phyloP scores from a whole-genome alignment of 2,113 vertebrate genomes.

The Nesospiza acunhae region DNA sequence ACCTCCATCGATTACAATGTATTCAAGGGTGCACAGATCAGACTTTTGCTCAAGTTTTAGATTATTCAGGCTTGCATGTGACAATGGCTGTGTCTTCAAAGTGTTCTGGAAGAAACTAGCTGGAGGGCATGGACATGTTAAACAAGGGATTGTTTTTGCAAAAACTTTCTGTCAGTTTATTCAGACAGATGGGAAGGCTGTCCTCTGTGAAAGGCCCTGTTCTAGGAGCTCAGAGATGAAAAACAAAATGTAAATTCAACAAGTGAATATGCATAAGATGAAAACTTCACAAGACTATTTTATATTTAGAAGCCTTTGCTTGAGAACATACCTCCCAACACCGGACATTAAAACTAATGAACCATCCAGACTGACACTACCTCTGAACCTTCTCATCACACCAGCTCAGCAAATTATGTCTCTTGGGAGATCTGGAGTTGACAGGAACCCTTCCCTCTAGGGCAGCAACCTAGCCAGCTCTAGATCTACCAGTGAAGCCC shows the following conservation, averaged over 20 bases:
- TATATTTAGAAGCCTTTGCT: conserved; percentile 61
- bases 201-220: not conserved
- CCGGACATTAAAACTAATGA: conserved; percentile 41
- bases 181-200: conserved; percentile 48
- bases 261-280: conserved; percentile 68
- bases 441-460: not conserved
- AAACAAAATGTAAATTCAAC: conserved; percentile 73
- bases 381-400: conserved; percentile 5
- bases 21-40: not conserved
- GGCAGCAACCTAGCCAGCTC: not conserved
- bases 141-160: not conserved
- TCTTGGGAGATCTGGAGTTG: not conserved
- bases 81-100: not conserved
- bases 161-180: not conserved
- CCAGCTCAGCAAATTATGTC: not conserved
- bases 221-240: conserved; percentile 49
- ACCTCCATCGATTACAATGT: not conserved
- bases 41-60: not conserved
- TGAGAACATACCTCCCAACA: not conserved
- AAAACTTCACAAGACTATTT: conserved; percentile 49
- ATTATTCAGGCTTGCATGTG: not conserved
- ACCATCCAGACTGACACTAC: not conserved
- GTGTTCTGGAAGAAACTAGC: not conserved
- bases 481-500: not conserved
- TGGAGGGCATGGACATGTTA: not conserved